Evolutionary conservation across 2,113 vertebrate species (phyloP), one percentile per base, ranked within the genome.

Genomic region (Anguilla rostrata): DNA sequence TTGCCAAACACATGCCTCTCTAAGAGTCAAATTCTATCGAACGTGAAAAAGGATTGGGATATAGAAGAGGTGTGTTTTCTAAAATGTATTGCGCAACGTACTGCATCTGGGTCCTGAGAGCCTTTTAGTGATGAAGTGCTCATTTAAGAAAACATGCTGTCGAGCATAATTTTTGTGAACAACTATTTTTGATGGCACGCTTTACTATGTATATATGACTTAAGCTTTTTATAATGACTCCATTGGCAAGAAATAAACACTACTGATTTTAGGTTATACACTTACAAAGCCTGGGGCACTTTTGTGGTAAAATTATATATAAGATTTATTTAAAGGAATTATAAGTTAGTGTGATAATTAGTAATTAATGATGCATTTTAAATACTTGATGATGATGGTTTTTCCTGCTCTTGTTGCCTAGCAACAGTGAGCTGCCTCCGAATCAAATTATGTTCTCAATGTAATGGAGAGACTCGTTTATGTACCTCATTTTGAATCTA

Each of bases 401-500:
- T 94, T 94, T 90, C 94, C 94, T 87, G 46, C 89, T 92, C 91
- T 93, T 94, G 95, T 96, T 95, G 93, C 95, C 95, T 96, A 96
- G 95, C 95, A 95, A 96, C 95, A 89, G 85, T 84, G 91, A 92
- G 87, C 87, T 87, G 94, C 93, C 89, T 90, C 81, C 86, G 86
- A 91, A 93, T 92, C 87, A 90, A 91, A 90, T 89, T 85, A 89
- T 82, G 90, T 88, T 84, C 81, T 87, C 87, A 90, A 87, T 87
- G 63, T 89, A 88, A 90, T 89, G 78, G 87, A 84, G 43, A 84
- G 85, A 89, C 86, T 88, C 78, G 81, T 90, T 92, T 90, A 87
- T 87, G 88, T 85, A 43, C 90, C 86, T 92, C 88, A 90, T 91
- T 92, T 88, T 89, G 80, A 86, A 87, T 85, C 39, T 86, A 85